Evolutionary conservation across 2,113 vertebrate genomes (phyloP).

Genomic region (Hippoglossus stenolepis): DNA sequence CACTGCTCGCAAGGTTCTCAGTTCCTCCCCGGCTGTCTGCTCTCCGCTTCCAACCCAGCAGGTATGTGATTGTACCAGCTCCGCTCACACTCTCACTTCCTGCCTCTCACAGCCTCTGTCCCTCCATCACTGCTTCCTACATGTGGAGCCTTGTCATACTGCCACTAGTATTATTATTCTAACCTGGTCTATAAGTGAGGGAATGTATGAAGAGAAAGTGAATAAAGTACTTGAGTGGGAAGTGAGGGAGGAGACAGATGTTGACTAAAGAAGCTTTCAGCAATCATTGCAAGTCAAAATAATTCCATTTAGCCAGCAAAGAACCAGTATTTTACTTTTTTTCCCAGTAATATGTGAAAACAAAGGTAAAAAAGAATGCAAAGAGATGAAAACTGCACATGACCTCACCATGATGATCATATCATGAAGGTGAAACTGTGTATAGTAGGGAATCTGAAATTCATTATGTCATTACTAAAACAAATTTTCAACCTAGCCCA

Average conservation of each 20-base stretch:
- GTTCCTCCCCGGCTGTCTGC: slow-evolving; percentile 65
- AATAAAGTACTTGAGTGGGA: slow-evolving; percentile 15
- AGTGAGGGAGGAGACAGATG: slow-evolving; percentile 5
- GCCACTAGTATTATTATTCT: slow-evolving; percentile 34
- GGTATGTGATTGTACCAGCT: slow-evolving; percentile 73
- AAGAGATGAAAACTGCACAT: too few relatives aligned
- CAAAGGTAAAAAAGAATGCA: too few relatives aligned
- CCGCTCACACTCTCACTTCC: slow-evolving; percentile 59
- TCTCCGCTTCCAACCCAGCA: slow-evolving; percentile 69
- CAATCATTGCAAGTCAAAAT: background rate
- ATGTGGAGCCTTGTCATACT: slow-evolving; percentile 37
- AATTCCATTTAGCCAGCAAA: background rate
- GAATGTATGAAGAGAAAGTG: slow-evolving; percentile 15
- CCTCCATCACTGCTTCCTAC: slow-evolving; percentile 23
- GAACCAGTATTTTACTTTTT: background rate
- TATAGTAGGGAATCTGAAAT: too few relatives aligned
- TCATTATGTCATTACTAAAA: too few relatives aligned
- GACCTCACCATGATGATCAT: background rate
- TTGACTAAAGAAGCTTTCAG: slow-evolving; percentile 10
- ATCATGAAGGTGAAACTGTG: background rate
- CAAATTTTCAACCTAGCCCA: too few relatives aligned
- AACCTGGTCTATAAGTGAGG: slow-evolving; percentile 15
- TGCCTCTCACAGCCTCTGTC: slow-evolving; percentile 41
- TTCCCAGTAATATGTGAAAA: too few relatives aligned
- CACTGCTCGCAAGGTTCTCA: slow-evolving; percentile 47